Evolutionary conservation across 1,140 invertebrate genomes (phyloP).

Genomic region (Capitella teleta): DNA sequence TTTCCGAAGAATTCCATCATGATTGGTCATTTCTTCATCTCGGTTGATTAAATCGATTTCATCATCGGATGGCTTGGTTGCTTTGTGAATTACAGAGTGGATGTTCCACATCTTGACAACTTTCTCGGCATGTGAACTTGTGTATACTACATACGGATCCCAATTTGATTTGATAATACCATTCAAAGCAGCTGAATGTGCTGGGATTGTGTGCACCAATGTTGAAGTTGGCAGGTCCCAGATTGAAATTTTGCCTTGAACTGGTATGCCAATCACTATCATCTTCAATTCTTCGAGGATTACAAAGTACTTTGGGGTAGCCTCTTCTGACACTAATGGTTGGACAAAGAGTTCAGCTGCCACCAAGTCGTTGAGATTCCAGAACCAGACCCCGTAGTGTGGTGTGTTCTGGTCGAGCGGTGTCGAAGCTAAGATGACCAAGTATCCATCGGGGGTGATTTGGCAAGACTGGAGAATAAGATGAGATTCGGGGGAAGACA

Average conservation of each 20-base stretch:
- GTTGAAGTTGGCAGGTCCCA: background rate
- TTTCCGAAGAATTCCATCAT: too few relatives aligned
- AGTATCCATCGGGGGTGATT: background rate
- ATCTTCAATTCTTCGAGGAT: background rate
- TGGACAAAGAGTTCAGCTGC: background rate
- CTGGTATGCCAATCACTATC: background rate
- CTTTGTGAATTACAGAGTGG: background rate
- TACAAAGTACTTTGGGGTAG: background rate
- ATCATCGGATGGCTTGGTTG: too few relatives aligned
- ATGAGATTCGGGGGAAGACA: background rate
- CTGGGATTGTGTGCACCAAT: background rate
- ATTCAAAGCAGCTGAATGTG: background rate
- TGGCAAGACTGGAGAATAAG: background rate
- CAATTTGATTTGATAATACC: background rate
- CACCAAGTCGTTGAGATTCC: background rate
- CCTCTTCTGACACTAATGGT: background rate
- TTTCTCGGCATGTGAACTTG: background rate
- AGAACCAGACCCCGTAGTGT: conserved; percentile 2
- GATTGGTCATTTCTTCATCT: too few relatives aligned
- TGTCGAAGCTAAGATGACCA: background rate
- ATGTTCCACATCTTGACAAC: conserved; percentile 4
- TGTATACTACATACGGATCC: conserved; percentile 2
- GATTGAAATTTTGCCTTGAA: background rate
- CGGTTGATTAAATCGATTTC: too few relatives aligned
- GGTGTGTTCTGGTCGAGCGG: background rate